These are phyloP conservation scores for Danio kyathit DNA, from an alignment of 2,797 vertebrate genomes.

Conservation along the genomic window DNA sequence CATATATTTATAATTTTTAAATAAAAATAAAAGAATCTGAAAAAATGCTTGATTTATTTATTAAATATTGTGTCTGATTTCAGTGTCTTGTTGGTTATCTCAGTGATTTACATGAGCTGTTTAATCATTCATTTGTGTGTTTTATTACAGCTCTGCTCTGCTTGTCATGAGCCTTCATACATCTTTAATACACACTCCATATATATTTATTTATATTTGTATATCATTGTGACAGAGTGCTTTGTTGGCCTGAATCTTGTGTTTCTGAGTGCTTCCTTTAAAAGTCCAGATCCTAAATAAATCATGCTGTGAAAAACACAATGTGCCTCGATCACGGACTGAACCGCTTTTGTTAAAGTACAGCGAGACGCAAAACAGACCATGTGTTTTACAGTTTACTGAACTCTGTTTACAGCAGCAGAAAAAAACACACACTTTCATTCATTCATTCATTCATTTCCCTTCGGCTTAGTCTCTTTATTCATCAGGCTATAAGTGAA, in stretches of 20 bases:
- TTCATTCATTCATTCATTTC: no score
- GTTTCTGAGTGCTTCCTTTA: constrained; percentile 54
- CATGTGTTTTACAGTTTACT: background rate
- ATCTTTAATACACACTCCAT: constrained; percentile 45
- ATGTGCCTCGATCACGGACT: background rate
- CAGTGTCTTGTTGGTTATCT: background rate
- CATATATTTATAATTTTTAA: background rate
- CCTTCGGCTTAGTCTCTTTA: no score
- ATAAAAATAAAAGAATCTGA: no score
- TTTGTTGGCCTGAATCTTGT: constrained; percentile 50
- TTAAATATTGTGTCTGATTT: background rate
- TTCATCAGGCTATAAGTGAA: no score
- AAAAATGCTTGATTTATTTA: no score
- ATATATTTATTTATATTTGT: constrained; percentile 29
- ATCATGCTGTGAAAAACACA: constrained; percentile 62
- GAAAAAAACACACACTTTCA: no score
- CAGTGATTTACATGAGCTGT: background rate
- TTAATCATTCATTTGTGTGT: no score
- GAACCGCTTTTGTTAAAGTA: background rate
- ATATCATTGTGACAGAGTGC: constrained; percentile 51
- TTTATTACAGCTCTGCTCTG: background rate
- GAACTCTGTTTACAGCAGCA: background rate
- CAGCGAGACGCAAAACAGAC: background rate
- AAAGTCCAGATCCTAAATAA: constrained; percentile 70
- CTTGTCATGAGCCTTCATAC: constrained; percentile 29